Conservation (phyloP, 2,888 invertebrate genomes). For the Silvanus unidentatus region DNA sequence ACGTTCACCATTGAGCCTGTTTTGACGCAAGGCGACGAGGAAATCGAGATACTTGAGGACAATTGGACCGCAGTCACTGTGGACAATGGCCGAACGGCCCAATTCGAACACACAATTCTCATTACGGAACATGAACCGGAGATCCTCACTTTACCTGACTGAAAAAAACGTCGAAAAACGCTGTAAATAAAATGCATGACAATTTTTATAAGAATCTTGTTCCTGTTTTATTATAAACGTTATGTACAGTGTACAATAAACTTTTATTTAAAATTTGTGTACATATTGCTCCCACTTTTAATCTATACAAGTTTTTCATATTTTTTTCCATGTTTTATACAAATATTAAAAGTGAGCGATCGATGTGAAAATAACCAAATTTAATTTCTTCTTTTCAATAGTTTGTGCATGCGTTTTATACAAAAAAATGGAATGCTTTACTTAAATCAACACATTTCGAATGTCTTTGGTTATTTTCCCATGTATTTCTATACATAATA, state of each 20-base stretch:
- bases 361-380: conserved; percentile 43
- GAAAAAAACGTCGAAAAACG: too few relatives aligned
- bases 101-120: conserved; percentile 87
- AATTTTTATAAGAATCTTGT: conserved; percentile 14
- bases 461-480: conserved; percentile 39
- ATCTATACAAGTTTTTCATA: conserved; percentile 4
- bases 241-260: conserved; percentile 34
- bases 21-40: conserved; percentile 65
- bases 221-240: conserved; percentile 22
- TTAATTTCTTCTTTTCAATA: conserved; percentile 4
- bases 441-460: conserved; percentile 17
- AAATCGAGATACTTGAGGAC: conserved; percentile 70
- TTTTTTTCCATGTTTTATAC: conserved; percentile 30
- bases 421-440: conserved; percentile 45
- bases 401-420: conserved; percentile 15
- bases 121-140: conserved; percentile 73
- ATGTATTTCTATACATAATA: conserved; percentile 16
- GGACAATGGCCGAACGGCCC: conserved; percentile 79
- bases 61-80: conserved; percentile 87
- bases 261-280: conserved; percentile 33
- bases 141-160: conserved; percentile 58
- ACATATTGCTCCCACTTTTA: conserved; percentile 38
- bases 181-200: conserved; percentile 3
- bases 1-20: conserved; percentile 93
- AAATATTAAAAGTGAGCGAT: conserved; percentile 31